Percentiles rank a stretch among this genome's conserved stretches.
Conservation (phyloP, 2,797 vertebrate species). For the Caiman crocodilus region DNA sequence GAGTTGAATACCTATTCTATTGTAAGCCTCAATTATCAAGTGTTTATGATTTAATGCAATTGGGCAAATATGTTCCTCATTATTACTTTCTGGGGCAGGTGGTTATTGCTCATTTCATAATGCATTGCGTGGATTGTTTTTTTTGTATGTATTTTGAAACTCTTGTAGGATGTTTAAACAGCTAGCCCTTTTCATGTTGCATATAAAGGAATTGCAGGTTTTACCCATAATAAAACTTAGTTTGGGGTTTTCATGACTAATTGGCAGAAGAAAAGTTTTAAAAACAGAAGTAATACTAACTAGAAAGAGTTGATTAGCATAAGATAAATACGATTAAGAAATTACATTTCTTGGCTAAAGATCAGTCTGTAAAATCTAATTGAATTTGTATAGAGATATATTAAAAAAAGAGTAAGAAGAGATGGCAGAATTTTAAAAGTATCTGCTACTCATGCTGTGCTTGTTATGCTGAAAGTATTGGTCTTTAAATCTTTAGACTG, state of each 20-base stretch:
- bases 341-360: neutral
- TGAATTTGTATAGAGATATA: neutral
- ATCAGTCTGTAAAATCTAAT: neutral
- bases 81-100: neutral
- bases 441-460: neutral
- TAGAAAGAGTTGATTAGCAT: neutral
- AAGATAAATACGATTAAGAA: neutral
- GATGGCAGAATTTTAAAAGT: neutral
- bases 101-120: neutral
- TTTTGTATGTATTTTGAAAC: neutral
- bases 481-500: neutral
- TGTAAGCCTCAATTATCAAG: neutral
- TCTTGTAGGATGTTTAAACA: neutral
- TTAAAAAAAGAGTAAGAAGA: neutral
- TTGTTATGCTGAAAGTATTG: neutral
- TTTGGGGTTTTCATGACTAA: neutral
- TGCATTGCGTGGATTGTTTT: neutral
- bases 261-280: neutral
- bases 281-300: neutral
- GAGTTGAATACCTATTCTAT: neutral
- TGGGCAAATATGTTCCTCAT: neutral
- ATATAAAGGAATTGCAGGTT: neutral
- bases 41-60: neutral
- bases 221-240: neutral
- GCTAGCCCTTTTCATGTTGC: neutral